These are phyloP conservation scores for Ascidia mentula DNA, from an alignment of 23 tunicate genomes.

Conservation along the genomic window DNA sequence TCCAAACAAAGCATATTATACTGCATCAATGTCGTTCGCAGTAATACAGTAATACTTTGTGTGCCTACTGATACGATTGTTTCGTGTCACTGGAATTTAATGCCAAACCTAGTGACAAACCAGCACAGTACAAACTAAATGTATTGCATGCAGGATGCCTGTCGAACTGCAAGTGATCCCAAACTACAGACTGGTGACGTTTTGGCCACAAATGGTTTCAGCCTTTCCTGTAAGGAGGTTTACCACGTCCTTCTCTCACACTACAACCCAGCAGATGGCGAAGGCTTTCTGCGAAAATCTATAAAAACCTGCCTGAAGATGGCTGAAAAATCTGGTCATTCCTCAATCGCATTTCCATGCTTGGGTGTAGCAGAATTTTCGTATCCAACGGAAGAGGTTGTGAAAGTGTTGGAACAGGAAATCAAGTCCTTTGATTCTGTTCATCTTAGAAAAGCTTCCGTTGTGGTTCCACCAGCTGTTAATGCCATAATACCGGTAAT, in stretches of 20 bases:
- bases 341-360: conserved; percentile 59
- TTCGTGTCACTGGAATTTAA: no score
- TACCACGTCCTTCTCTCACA: neutral
- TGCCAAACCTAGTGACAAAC: no score
- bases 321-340: conserved; percentile 31
- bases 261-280: neutral
- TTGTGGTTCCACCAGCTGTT: no score
- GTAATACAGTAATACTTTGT: no score
- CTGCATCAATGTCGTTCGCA: no score
- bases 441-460: no score
- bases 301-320: conserved; percentile 28
- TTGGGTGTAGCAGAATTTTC: conserved; percentile 53
- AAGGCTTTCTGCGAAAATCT: neutral
- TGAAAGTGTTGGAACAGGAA: conserved; percentile 25
- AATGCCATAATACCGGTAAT: no score
- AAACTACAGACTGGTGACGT: conserved; percentile 19
- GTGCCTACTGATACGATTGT: no score
- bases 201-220: conserved; percentile 8
- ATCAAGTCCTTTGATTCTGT: no score
- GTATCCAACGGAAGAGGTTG: conserved; percentile 48
- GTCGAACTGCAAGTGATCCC: neutral
- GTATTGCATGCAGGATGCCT: neutral
- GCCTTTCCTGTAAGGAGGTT: conserved; percentile 24
- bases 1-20: no score
- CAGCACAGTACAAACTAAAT: no score